Base-by-base conservation (phyloP, 2,113 vertebrate species). In the Eptesicus fuscus region DNA sequence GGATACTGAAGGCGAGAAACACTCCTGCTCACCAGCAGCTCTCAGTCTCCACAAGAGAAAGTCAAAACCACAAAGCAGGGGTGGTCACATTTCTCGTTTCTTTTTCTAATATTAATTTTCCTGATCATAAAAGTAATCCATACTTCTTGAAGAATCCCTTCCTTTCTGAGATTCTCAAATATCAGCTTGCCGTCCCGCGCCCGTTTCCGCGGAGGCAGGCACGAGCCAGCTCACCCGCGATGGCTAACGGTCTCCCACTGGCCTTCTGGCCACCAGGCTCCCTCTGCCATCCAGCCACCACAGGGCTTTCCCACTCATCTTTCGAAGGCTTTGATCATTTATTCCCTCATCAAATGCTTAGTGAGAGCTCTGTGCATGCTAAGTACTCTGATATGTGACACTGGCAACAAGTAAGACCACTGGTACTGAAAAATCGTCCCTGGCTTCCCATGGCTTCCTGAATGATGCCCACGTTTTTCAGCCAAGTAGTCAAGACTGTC, bases 81-180 rank as follows among this genome's bases (percentile, higher is more conserved):
- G 42, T 23, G 35, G 65, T 47, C 78, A 61, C 9, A 47, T 28
- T 51, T 87, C 79, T 47, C 32, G 10, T 28, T 80, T 88, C 51
- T 61, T 88, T 84, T 74, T 40, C 35, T 67, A 22, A 73, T 51
- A 73, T 28, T 53, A 35, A 53, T 91, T 90, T 94, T 90, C 79
- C 67, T 30, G 12, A 77, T 74, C 28, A 40, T 13, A 53, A 86
- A 88, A 85, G 25, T 59, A 70, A 67, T 16, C 22, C n/a, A 40
- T 3, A 32, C 17, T 80, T 70, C 78, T n/a, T 89, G 51, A 94
- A 92, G 80, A 94, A 91, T 35, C 9, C 44, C n/a, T 7, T 16
- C 16, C 71, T 78, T 91, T 79, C 44, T 25, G 90, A 59, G 71
- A 70, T 47, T 61, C 47, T 71, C 78, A 78, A 32, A 32, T 17